Conservation (phyloP, 2,888 invertebrate species). For the Rhingia rostrata region DNA sequence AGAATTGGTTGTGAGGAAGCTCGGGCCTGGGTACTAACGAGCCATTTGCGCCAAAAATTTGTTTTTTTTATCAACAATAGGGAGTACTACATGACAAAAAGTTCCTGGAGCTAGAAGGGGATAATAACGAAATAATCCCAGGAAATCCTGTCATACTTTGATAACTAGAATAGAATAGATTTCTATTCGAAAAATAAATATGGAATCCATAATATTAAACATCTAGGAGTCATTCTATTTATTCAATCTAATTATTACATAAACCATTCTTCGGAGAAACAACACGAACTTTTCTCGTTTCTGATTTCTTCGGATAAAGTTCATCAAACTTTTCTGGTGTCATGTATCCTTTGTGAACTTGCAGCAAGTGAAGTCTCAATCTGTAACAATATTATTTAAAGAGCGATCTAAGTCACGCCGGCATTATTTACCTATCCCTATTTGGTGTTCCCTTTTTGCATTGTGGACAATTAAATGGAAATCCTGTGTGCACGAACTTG, state of each 20-base stretch:
- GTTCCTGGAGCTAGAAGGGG: too few relatives aligned
- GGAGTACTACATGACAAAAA: too few relatives aligned
- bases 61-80: too few relatives aligned
- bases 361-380: slow-evolving; percentile 24
- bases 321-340: slow-evolving; percentile 19
- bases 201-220: too few relatives aligned
- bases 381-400: not conserved
- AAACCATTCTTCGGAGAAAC: not conserved
- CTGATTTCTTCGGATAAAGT: slow-evolving; percentile 26
- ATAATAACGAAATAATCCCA: too few relatives aligned
- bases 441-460: slow-evolving; percentile 21
- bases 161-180: too few relatives aligned
- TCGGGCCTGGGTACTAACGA: too few relatives aligned
- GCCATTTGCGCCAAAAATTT: too few relatives aligned
- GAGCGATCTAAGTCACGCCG: not conserved
- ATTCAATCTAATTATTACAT: not conserved
- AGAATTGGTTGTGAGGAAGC: too few relatives aligned
- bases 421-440: slow-evolving; percentile 13
- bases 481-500: slow-evolving; percentile 33
- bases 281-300: slow-evolving; percentile 21
- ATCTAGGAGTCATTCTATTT: not conserved
- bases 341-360: slow-evolving; percentile 26
- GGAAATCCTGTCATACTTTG: too few relatives aligned
- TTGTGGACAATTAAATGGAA: slow-evolving; percentile 22
- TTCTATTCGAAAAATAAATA: too few relatives aligned